Evolutionary conservation across 2,888 invertebrate genomes (phyloP), one percentile per base, ranked within the genome.

Genomic region (Liodrosophila aerea): DNA sequence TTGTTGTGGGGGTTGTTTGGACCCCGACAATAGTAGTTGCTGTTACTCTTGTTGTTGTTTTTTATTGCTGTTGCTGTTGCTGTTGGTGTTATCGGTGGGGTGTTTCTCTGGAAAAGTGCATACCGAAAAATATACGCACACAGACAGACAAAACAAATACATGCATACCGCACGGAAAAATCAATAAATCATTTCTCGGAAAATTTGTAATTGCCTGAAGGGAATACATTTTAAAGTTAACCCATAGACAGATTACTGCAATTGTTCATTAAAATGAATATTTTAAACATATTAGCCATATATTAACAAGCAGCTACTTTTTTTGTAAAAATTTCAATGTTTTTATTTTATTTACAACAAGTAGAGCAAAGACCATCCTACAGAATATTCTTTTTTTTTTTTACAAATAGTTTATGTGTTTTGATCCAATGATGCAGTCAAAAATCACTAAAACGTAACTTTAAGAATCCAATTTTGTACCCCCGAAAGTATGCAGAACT

Each of bases 61-160:
- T 29, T 3, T 59, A 29, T 30, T 52, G 56, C 18, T 51, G 50
- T 43, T 44, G 51, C n/a, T 59, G 31, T 22, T 58, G 45, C 4
- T 56, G 54, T 27, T 41, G 50, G 15, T 41, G 40, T 8, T 30
- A 50, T 33, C 63, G 57, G 69, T 68, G 62, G 61, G 73, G 64
- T 83, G 74, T 80, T 76, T 80, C 83, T 74, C 80, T 84, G 75
- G 81, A 77, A 81, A 81, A 81, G 82, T 81, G 81, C 81, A 81
- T 81, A 81, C 85, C 72, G 84, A 81, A 84, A 81, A 84, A 61
- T 78, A 70, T 68, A 76, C 75, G 62, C 80, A 65, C 76, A 74
- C 76, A 64, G 64, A 58, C 65, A 69, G 61, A 47, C 52, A 13
- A 46, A 29, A 60, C 59, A 41, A 22, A 37, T 57, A 46, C 49